These are phyloP conservation scores for Sylvilagus bachmani DNA, from an alignment of 2,113 vertebrate genomes.

Conservation along the genomic window DNA sequence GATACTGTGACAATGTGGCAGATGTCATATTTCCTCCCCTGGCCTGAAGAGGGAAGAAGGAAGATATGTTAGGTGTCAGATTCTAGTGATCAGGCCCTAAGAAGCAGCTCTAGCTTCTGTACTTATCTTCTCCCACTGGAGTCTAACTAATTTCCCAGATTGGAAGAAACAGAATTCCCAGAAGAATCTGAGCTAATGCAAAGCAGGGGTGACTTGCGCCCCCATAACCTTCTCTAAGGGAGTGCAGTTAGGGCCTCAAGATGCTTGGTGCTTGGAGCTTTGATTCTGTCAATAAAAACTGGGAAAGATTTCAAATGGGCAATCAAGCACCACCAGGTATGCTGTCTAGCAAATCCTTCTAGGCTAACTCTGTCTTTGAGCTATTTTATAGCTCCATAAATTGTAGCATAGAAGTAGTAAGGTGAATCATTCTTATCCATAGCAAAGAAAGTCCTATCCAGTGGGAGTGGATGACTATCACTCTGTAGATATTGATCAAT, in stretches of 20 bases:
- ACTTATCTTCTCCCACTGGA: not conserved
- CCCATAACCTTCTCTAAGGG: not conserved
- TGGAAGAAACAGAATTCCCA: not conserved
- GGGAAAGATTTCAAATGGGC: constrained; percentile 8
- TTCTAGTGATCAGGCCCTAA: not conserved
- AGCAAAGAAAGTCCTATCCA: constrained; percentile 46
- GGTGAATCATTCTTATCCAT: not conserved
- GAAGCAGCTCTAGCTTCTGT: not conserved
- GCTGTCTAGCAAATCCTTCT: not conserved
- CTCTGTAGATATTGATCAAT: not conserved
- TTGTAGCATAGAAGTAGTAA: not conserved
- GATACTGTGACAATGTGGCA: not conserved
- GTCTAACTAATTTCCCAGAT: not conserved
- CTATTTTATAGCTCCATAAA: constrained; percentile 21
- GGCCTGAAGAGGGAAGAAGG: not conserved
- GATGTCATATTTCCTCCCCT: not conserved
- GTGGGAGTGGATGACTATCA: not conserved
- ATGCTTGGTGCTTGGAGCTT: not conserved
- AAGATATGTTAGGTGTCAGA: not conserved
- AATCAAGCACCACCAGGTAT: not conserved
- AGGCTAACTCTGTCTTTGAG: constrained; percentile 40
- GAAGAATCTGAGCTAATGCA: not conserved
- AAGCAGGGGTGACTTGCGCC: not conserved
- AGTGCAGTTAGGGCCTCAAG: not conserved
- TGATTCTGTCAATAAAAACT: not conserved